Percentiles rank a stretch among this genome's conserved stretches.
Conservation (phyloP, 2,113 vertebrate species). For the Urocolius indicus region DNA sequence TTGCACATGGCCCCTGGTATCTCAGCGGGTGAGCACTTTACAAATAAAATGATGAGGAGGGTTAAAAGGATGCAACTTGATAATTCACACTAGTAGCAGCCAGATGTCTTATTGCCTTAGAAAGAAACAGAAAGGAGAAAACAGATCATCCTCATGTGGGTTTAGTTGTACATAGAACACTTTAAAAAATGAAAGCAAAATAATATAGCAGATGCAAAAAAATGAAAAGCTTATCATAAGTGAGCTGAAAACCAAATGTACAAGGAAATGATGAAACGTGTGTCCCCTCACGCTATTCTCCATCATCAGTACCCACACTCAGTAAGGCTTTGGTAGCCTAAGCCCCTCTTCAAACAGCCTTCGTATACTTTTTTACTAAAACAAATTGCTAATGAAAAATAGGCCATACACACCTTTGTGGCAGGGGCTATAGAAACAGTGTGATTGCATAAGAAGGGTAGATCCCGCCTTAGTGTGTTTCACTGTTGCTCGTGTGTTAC, state of each 20-base stretch:
- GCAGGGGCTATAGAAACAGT: not conserved
- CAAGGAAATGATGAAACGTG: not conserved
- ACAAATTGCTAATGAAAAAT: not conserved
- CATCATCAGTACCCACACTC: not conserved
- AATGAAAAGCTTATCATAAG: constrained; percentile 46
- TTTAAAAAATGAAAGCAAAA: constrained; percentile 57
- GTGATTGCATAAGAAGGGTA: not conserved
- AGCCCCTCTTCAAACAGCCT: not conserved
- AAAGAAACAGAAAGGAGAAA: constrained; percentile 43
- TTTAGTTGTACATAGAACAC: constrained; percentile 31
- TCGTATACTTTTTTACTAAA: not conserved
- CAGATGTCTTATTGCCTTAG: constrained; percentile 69
- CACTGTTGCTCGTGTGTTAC: not conserved
- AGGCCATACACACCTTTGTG: not conserved
- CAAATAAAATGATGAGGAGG: constrained; percentile 57
- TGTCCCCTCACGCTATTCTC: not conserved
- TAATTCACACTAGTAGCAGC: constrained; percentile 46
- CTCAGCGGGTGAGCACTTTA: constrained; percentile 58
- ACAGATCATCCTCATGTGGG: constrained; percentile 22
- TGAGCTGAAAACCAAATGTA: not conserved
- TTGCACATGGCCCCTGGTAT: constrained; percentile 61
- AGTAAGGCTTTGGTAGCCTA: not conserved
- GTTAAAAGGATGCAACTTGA: constrained; percentile 59
- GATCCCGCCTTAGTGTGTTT: not conserved
- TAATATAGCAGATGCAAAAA: constrained; percentile 55